Percentiles rank a stretch among this genome's conserved stretches.
Conservation (phyloP, 2,797 vertebrate genomes). For the Ptychobarbus kaznakovi region DNA sequence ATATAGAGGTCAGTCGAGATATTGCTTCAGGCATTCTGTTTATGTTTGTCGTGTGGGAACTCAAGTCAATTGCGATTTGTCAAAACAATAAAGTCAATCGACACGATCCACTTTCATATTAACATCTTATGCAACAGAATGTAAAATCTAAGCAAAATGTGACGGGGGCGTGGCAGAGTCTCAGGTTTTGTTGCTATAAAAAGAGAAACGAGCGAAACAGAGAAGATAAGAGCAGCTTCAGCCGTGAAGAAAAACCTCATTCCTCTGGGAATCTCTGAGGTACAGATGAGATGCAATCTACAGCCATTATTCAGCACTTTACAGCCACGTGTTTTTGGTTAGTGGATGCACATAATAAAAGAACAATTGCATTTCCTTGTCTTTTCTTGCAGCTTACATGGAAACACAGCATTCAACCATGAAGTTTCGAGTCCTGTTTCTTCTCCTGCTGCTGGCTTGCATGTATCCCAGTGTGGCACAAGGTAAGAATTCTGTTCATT, state of each 20-base stretch:
- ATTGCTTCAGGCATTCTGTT: not conserved
- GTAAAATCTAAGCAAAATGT: conserved; percentile 1
- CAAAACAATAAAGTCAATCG: conserved; percentile 2
- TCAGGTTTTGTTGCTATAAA: conserved; percentile 39
- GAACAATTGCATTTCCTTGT: not conserved
- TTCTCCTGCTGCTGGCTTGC: conserved; percentile 74
- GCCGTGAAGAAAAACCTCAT: not conserved
- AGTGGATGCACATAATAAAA: not conserved
- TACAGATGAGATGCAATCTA: conserved; percentile 2
- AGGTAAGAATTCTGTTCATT: conserved; percentile 64
- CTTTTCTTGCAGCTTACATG: conserved; percentile 24
- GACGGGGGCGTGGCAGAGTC: conserved; percentile 6
- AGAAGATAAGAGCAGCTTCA: conserved; percentile 10
- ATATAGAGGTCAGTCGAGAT: conserved; percentile 21
- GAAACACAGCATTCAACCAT: conserved; percentile 63
- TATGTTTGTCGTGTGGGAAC: not conserved
- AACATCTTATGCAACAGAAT: no score
- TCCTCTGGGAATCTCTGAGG: conserved; percentile 9
- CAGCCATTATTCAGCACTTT: not conserved
- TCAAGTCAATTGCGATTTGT: not conserved
- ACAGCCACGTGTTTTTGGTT: not conserved
- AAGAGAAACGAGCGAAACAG: not conserved
- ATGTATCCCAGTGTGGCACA: conserved; percentile 74
- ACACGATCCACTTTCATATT: not conserved
- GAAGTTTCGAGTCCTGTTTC: conserved; percentile 69